Evolutionary conservation across 23 tunicate species (phyloP), one percentile per base, ranked within the genome.

Genomic region (Halocynthia roretzi): DNA sequence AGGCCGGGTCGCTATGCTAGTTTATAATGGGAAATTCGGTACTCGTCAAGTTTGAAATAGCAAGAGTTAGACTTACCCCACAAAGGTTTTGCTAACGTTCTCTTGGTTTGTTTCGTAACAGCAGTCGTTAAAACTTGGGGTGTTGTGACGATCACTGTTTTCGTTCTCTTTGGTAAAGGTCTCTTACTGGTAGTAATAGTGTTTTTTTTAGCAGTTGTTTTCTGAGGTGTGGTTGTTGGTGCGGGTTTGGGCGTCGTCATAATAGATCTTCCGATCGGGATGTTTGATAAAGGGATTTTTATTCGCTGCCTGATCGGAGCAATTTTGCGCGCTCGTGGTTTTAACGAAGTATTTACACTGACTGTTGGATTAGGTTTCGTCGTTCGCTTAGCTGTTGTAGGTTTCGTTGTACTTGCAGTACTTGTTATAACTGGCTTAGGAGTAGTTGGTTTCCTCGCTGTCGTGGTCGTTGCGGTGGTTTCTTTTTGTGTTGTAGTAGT

Each of bases 321-420:
- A 8, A 61, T 68, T 80, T 48, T 70, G 12, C 9, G 67, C 8
- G 76, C 14, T 44, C 44, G 49, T 49, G 76, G 20, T 68, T 31
- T 80, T 6, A 89, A 68, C 10, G 87, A 65, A 12, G 76, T 68
- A 10, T 80, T 71, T 54, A 80, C 64, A 54, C 75, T 52, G 8
- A 80, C 75, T 31, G 76, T 52, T 14, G 78, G 83, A n/a, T 85
- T 80, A 0, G 96, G 80, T 23, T 85, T 76, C 7, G 86, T 77
- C 51, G 83, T 64, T 58, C 81, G 80, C 52, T 76, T 68, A 31
- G 86, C 52, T 50, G 78, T 76, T 67, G 79, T 68, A 22, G 89
- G 70, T 11, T 78, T 80, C 11, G 82, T 75, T 22, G 83, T 80
- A 12, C 83, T 69, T 7, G 85, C 71, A 8, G 80, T 69, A 7